phyloP scores from a whole-genome alignment of 1,140 invertebrate genomes.

The Pseudomyrmex pallidus region DNA sequence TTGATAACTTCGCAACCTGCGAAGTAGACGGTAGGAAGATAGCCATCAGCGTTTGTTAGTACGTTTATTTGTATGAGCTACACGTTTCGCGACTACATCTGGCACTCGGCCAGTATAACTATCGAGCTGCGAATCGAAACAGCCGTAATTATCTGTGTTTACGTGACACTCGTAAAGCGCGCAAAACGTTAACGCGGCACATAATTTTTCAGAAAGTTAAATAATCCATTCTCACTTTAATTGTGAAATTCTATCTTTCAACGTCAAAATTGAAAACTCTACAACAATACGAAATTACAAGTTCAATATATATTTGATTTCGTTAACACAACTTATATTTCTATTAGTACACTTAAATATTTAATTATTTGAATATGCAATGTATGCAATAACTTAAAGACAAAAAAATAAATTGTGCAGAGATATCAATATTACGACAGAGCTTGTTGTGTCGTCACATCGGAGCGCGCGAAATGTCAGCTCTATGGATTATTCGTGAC shows the following conservation, averaged over 20 bases:
- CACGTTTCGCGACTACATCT: constrained; percentile 33
- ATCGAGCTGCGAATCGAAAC: constrained; percentile 53
- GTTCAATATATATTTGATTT: background rate
- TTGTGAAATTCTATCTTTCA: background rate
- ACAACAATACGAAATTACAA: too few relatives aligned
- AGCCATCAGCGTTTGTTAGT: constrained; percentile 27
- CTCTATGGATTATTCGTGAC: too few relatives aligned
- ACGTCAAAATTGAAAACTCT: too few relatives aligned
- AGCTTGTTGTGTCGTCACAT: too few relatives aligned
- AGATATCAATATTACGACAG: too few relatives aligned
- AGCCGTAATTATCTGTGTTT: constrained; percentile 45
- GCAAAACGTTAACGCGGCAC: constrained; percentile 15
- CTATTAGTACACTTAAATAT: too few relatives aligned
- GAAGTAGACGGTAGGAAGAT: constrained; percentile 29
- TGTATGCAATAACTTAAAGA: too few relatives aligned
- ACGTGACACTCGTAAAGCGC: constrained; percentile 14
- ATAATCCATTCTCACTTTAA: background rate
- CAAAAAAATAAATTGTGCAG: too few relatives aligned
- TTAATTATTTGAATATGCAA: too few relatives aligned
- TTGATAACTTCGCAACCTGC: background rate
- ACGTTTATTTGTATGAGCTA: constrained; percentile 34
- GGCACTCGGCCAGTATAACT: constrained; percentile 43
- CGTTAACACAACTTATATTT: background rate
- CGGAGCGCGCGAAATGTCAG: too few relatives aligned
- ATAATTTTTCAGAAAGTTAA: constrained; percentile 16